These are phyloP conservation scores for Ectemnius lituratus DNA, from an alignment of 2,888 invertebrate species.

Conservation along the genomic window DNA sequence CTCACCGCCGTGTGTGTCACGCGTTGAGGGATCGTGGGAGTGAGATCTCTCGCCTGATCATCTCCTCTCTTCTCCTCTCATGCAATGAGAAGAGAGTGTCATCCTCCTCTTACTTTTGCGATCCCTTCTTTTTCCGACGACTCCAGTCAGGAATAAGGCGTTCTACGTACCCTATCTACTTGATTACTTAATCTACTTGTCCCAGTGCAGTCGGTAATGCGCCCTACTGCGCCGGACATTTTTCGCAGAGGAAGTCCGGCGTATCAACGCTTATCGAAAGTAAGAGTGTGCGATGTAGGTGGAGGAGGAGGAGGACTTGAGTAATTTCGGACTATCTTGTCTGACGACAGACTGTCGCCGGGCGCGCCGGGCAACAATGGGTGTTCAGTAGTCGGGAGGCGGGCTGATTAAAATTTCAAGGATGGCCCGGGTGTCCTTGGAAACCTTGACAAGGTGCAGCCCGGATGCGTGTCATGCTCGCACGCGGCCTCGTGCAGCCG, in stretches of 20 bases:
- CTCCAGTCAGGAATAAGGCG: neutral
- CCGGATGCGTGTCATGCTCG: slow-evolving; percentile 43
- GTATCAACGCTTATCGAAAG: no score
- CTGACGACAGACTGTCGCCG: neutral
- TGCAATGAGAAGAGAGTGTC: neutral
- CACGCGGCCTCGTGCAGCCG: slow-evolving; percentile 30
- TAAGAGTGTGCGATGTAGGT: no score
- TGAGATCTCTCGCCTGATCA: neutral
- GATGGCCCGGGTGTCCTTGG: slow-evolving; percentile 42
- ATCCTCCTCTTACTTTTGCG: neutral
- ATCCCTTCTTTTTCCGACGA: neutral
- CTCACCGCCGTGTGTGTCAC: slow-evolving; percentile 8
- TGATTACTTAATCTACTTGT: no score
- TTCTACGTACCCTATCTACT: neutral
- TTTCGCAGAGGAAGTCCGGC: no score
- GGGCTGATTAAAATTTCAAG: slow-evolving; percentile 46
- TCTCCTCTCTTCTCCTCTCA: no score
- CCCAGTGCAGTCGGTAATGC: no score
- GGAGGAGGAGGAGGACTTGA: no score
- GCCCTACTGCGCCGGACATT: no score
- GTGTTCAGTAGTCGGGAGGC: no score
- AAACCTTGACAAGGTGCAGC: slow-evolving; percentile 48
- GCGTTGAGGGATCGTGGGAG: slow-evolving; percentile 10
- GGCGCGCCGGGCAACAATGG: neutral
- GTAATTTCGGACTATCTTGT: neutral